Conservation (phyloP, 2,113 vertebrate genomes). For the Prolemur simus region DNA sequence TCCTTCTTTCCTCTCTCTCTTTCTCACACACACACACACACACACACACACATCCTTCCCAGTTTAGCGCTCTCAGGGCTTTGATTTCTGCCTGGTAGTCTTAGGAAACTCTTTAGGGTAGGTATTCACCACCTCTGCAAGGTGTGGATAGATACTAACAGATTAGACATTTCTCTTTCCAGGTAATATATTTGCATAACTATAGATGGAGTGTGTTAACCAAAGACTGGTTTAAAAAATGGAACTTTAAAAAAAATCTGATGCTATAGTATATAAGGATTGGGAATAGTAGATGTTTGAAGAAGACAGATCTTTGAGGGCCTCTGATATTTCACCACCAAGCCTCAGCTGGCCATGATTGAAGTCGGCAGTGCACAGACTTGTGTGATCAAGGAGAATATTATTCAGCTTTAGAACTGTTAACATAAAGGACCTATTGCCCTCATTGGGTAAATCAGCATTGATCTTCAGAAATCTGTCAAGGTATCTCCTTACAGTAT, state of each 20-base stretch:
- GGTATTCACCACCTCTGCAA: not conserved
- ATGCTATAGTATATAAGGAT: fast-evolving
- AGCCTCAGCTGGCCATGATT: not conserved
- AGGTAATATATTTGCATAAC: not conserved
- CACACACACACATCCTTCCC: not conserved
- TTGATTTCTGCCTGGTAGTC: not conserved
- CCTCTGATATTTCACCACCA: not conserved
- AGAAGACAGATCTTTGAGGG: not conserved
- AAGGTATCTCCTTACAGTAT: not conserved
- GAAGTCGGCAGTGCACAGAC: not conserved
- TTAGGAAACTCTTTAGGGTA: not conserved
- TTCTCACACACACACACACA: fast-evolving
- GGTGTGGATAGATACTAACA: not conserved
- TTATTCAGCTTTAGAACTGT: not conserved
- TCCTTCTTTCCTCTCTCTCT: too few species aligned
- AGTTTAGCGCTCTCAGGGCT: not conserved
- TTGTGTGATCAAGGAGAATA: not conserved
- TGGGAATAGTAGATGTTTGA: not conserved
- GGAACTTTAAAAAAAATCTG: not conserved
- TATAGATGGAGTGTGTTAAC: not conserved
- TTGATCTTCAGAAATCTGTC: not conserved
- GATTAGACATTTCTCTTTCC: not conserved
- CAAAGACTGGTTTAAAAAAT: not conserved
- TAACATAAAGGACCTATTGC: not conserved
- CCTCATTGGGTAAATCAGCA: not conserved